Evolutionary conservation across 2,797 vertebrate species (phyloP).

Genomic region (Tragelaphus oryx): DNA sequence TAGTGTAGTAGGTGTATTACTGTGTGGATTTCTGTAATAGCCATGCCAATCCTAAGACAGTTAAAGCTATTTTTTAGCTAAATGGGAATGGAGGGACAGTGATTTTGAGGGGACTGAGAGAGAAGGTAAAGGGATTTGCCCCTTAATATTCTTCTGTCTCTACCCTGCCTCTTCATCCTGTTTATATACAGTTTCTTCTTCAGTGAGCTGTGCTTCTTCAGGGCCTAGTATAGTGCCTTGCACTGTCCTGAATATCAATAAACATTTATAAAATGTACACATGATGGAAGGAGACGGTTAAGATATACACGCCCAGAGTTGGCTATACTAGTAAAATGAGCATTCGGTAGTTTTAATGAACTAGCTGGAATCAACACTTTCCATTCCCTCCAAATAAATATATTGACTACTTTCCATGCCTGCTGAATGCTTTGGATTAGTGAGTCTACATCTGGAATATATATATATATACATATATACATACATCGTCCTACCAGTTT

Average conservation of each 20-base stretch:
- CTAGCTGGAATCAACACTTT: not conserved
- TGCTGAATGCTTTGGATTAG: not conserved
- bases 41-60: not conserved
- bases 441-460: not conserved
- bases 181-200: not conserved
- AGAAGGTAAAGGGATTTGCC: not conserved
- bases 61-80: conserved; percentile 10
- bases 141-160: not conserved
- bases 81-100: not conserved
- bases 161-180: not conserved
- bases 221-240: not conserved
- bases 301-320: not conserved
- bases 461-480: too few species aligned
- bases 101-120: not conserved
- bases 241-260: not conserved
- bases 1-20: not conserved
- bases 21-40: not conserved
- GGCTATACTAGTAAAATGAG: not conserved
- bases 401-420: not conserved
- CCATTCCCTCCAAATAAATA: not conserved
- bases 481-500: not conserved
- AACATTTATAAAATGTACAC: not conserved
- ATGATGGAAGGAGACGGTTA: not conserved
- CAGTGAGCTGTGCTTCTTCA: not conserved
- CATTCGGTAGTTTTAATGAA: not conserved